These are phyloP conservation scores for Gymnodraco acuticeps DNA, from an alignment of 2,797 vertebrate genomes.

Conservation along the genomic window DNA sequence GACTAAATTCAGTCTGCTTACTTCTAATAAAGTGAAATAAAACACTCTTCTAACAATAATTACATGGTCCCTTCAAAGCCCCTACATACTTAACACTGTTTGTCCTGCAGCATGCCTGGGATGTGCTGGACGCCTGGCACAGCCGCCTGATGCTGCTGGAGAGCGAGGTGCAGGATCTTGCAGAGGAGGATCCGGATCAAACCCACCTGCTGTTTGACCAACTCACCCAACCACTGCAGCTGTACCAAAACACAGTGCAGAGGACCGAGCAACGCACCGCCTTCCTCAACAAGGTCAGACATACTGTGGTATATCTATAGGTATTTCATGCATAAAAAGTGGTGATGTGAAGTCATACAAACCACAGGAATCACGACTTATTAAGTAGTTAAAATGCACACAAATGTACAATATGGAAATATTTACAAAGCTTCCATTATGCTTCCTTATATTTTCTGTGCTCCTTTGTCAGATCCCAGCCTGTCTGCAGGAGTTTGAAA, in stretches of 20 bases:
- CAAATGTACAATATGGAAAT: neutral
- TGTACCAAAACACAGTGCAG: constrained; percentile 90
- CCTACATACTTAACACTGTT: neutral
- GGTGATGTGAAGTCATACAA: neutral
- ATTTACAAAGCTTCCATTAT: neutral
- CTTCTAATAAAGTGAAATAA: too few relatives aligned
- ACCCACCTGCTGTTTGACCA: constrained; percentile 93
- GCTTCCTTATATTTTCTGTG: neutral
- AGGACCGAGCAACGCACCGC: constrained; percentile 90
- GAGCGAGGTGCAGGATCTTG: constrained; percentile 92
- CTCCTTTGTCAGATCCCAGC: constrained; percentile 84
- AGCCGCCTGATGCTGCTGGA: constrained; percentile 90
- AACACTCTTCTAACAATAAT: neutral
- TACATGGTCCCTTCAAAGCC: neutral
- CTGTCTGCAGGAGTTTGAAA: constrained; percentile 90
- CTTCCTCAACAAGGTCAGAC: constrained; percentile 90
- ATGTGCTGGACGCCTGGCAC: constrained; percentile 92
- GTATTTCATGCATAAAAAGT: neutral
- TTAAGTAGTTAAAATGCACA: neutral
- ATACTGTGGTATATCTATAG: neutral
- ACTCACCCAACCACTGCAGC: constrained; percentile 89
- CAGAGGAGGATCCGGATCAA: constrained; percentile 88
- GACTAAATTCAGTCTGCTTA: too few relatives aligned
- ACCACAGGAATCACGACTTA: neutral
- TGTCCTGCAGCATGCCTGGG: constrained; percentile 89